Evolutionary conservation across 2,888 invertebrate genomes (phyloP).

Genomic region (Aethes cnicana): DNA sequence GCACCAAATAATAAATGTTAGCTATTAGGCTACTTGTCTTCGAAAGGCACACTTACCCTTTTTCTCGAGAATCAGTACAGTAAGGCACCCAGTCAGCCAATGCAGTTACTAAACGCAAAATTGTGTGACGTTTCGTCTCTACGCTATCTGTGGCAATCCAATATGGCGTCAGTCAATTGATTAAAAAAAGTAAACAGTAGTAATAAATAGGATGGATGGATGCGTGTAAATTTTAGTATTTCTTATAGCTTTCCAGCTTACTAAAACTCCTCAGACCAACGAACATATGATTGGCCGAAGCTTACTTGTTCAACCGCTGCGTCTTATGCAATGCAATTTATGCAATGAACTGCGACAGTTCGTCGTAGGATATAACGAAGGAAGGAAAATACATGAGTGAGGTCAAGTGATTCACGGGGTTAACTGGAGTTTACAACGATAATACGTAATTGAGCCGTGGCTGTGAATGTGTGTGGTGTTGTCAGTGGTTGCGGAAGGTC

Average conservation of each 20-base stretch:
- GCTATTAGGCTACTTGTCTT: too few species aligned
- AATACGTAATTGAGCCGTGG: slow-evolving; percentile 37
- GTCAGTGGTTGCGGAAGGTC: slow-evolving; percentile 12
- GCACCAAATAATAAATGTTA: too few species aligned
- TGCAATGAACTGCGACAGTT: slow-evolving; percentile 36
- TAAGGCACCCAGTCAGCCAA: too few species aligned
- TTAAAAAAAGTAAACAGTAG: slow-evolving; percentile 28
- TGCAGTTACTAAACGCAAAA: slow-evolving; percentile 13
- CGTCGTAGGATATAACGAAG: slow-evolving; percentile 8
- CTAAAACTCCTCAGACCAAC: neutral
- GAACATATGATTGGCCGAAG: slow-evolving; percentile 18
- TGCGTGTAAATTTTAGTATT: slow-evolving; percentile 7
- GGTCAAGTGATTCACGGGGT: slow-evolving; percentile 50
- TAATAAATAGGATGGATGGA: slow-evolving; percentile 9
- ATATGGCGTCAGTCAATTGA: slow-evolving; percentile 36
- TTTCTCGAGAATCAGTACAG: too few species aligned
- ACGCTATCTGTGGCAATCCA: slow-evolving; percentile 29
- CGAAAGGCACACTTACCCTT: too few species aligned
- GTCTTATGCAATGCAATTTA: slow-evolving; percentile 37
- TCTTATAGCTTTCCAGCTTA: slow-evolving; percentile 15
- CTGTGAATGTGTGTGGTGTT: slow-evolving; percentile 28
- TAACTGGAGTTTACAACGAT: slow-evolving; percentile 50
- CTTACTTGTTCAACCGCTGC: slow-evolving; percentile 35
- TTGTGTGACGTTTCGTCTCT: neutral
- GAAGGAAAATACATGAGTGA: slow-evolving; percentile 47